phyloP scores from a whole-genome alignment of 2,888 invertebrate species.

The Phyto melanocephala region DNA sequence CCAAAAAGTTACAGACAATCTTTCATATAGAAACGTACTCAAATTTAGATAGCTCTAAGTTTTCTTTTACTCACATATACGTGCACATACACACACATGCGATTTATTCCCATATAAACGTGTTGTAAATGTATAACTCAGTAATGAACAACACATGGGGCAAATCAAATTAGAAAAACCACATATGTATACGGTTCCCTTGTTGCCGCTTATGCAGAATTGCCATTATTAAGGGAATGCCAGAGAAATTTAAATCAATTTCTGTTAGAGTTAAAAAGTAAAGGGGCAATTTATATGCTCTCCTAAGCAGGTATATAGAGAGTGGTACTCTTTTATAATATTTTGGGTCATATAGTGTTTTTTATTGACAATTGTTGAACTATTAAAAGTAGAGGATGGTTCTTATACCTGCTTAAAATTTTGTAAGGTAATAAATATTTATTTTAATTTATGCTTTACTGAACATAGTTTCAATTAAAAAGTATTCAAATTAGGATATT shows the following conservation, averaged over 20 bases:
- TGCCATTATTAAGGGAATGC: not conserved
- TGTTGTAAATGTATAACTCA: constrained; percentile 23
- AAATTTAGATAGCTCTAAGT: constrained; percentile 7
- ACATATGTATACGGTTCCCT: not conserved
- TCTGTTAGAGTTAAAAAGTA: not conserved
- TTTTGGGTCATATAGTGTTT: too few relatives aligned
- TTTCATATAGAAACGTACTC: not conserved
- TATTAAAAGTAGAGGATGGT: too few relatives aligned
- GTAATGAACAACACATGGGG: constrained; percentile 32
- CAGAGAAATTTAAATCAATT: not conserved
- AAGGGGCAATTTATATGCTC: not conserved
- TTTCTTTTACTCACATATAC: not conserved
- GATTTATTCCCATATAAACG: constrained; percentile 17
- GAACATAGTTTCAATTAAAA: too few relatives aligned
- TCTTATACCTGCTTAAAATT: too few relatives aligned
- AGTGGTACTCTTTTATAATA: not conserved
- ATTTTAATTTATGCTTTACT: too few relatives aligned
- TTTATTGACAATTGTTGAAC: too few relatives aligned
- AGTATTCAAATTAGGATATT: too few relatives aligned
- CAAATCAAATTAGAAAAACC: constrained; percentile 36
- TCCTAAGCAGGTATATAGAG: not conserved
- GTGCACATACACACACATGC: not conserved
- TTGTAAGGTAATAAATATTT: too few relatives aligned
- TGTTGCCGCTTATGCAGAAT: constrained; percentile 1
- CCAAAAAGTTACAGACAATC: constrained; percentile 22